Base-by-base conservation (phyloP, 64 coral and sea anemone genomes). In the Platygyra sinensis region DNA sequence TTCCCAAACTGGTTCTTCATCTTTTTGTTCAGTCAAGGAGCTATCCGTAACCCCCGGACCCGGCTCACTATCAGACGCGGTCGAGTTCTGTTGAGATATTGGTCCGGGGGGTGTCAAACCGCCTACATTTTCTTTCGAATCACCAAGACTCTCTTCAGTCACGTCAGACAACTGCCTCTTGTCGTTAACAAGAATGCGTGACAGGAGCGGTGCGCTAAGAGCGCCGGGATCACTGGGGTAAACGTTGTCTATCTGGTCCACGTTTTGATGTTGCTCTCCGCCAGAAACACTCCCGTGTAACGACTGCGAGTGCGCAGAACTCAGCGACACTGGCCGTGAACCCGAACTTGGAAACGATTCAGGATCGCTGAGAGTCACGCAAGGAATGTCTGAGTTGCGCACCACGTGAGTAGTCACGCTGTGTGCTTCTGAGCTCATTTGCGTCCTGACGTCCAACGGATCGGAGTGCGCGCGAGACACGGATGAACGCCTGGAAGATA, bases 71-170 rank as follows among this genome's bases (percentile, higher is more conserved):
- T 84, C 81, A 69, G 81, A 84, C 19, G 81, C 62, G 19, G 81
- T 84, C 24, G 81, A 84, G 36, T 84, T 84, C 24, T 84, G 81
- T 50, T 84, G 81, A 50, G 81, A 84, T 28, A 84, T 69, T 84
- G 81, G 31, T 84, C 81, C 81, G 36, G 81, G 81, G 61, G 78
- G 78, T 30, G 78, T 80, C 54, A 80, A 32, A 10, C 62, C 61
- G 38, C 81, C 81, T 12, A 84, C 36, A 36, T 60, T 84, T 39
- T 84, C 81, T 69, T 84, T 84, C 11, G 81, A 84, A 71, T 63
- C 81, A 46, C 60, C 65, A 39, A 84, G 36, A 27, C 81, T 84
- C 33, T 84, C 81, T 63, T 84, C 81, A 1, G 81, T 84, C 32
- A 84, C 81, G 81, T 84, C 81, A 12, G 81, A 84, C 62, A 84